phyloP scores from a whole-genome alignment of 2,797 vertebrate genomes.

The Crocodylus rhombifer region DNA sequence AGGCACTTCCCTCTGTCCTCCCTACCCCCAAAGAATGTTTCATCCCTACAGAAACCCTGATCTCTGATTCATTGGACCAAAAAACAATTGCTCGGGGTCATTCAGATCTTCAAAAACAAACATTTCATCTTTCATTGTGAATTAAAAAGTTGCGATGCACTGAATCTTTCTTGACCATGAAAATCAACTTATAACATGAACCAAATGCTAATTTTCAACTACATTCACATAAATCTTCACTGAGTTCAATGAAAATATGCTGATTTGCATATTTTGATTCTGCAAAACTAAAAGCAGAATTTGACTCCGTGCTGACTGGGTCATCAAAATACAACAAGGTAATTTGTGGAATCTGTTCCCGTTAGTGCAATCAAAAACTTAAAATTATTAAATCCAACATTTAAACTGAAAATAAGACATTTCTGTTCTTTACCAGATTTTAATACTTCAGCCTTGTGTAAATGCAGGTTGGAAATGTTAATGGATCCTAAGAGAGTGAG shows the following conservation, averaged over 20 bases:
- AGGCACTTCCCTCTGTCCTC: conserved; percentile 46
- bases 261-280: not conserved
- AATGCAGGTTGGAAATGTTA: not conserved
- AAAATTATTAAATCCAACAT: not conserved
- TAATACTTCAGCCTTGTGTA: not conserved
- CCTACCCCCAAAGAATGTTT: not conserved
- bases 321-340: not conserved
- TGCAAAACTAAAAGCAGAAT: not conserved
- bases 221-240: not conserved
- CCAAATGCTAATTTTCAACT: not conserved
- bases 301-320: not conserved
- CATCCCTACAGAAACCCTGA: not conserved
- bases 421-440: not conserved
- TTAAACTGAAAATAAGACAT: rapidly evolving
- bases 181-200: not conserved
- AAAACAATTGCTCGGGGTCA: conserved; percentile 16
- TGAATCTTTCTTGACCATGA: not conserved
- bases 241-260: not conserved
- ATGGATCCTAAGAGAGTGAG: rapidly evolving
- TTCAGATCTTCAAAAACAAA: not conserved
- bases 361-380: not conserved
- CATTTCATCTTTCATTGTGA: not conserved
- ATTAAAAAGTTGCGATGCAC: not conserved
- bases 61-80: conserved; percentile 36
- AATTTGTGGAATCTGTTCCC: too few relatives aligned